A percentile compares a stretch with the other conserved stretches of the same genome.
phyloP scores from a whole-genome alignment of 2,888 invertebrate genomes.

The Cabera pusaria region DNA sequence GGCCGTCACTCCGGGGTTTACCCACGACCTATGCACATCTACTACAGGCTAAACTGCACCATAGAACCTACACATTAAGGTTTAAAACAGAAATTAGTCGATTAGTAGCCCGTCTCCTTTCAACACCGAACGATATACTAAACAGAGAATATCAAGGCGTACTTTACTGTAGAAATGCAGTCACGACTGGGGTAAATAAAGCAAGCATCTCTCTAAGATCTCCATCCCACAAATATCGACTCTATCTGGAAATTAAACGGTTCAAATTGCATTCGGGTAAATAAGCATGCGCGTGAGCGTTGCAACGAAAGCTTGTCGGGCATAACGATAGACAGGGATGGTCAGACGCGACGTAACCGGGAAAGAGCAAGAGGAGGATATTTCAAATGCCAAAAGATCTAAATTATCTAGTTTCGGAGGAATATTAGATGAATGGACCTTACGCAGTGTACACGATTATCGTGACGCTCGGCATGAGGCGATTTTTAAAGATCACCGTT shows the following conservation, averaged over 20 bases:
- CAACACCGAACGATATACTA: conserved; percentile 58
- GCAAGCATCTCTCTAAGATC: conserved; percentile 50
- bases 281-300: conserved; percentile 64
- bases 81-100: conserved; percentile 32
- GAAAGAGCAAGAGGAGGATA: conserved; percentile 39
- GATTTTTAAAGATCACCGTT: conserved; percentile 27
- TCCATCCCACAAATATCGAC: conserved; percentile 35
- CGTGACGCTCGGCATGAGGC: conserved; percentile 25
- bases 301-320: conserved; percentile 44
- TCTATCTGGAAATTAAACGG: conserved; percentile 35
- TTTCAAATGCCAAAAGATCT: conserved; percentile 30
- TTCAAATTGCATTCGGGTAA: conserved; percentile 36
- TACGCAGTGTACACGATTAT: conserved; percentile 31
- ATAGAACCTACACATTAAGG: conserved; percentile 21
- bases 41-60: conserved; percentile 31
- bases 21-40: conserved; percentile 42
- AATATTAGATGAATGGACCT: conserved; percentile 33
- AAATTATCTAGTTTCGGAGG: conserved; percentile 27
- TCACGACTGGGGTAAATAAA: conserved; percentile 79
- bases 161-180: conserved; percentile 52
- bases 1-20: conserved; percentile 38
- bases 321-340: conserved; percentile 15
- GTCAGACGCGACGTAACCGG: conserved; percentile 12
- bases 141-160: conserved; percentile 64
- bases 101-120: conserved; percentile 56